phyloP scores from a whole-genome alignment of 2,888 invertebrate genomes.

The Hyposoter didymator region DNA sequence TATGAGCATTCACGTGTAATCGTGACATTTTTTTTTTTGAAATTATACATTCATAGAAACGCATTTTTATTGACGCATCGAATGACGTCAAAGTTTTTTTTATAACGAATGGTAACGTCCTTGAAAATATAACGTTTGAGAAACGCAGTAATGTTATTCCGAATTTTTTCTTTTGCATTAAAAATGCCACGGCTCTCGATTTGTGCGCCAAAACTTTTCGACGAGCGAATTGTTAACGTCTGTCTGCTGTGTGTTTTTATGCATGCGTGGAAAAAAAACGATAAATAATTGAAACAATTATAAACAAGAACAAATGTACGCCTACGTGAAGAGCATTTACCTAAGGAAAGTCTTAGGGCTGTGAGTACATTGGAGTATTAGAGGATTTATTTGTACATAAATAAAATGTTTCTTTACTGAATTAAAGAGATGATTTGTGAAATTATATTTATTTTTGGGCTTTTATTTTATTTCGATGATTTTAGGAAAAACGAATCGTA shows the following conservation, averaged over 20 bases:
- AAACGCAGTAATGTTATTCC: constrained; percentile 38
- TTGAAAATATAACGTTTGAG: constrained; percentile 17
- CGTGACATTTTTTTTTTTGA: constrained; percentile 18
- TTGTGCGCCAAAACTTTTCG: constrained; percentile 39
- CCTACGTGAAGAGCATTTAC: constrained; percentile 77
- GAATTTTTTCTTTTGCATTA: constrained; percentile 55
- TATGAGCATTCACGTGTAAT: constrained; percentile 51
- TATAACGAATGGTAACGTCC: constrained; percentile 15
- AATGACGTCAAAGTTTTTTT: constrained; percentile 29
- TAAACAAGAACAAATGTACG: constrained; percentile 51
- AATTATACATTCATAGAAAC: constrained; percentile 35
- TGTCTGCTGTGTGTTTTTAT: constrained; percentile 38
- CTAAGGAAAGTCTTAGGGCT: constrained; percentile 82
- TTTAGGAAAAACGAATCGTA: neutral
- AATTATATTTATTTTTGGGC: neutral
- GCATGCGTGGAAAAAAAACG: constrained; percentile 15
- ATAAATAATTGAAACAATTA: constrained; percentile 4
- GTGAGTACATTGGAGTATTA: constrained; percentile 83
- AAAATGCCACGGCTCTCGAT: constrained; percentile 54
- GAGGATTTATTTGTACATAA: constrained; percentile 83
- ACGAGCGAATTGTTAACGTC: constrained; percentile 50
- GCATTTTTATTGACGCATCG: constrained; percentile 45
- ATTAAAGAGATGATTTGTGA: constrained; percentile 24
- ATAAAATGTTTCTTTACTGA: constrained; percentile 80
- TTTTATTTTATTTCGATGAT: neutral